Base-by-base conservation (phyloP, 2,888 invertebrate species). In the Allophyes oxyacanthae region DNA sequence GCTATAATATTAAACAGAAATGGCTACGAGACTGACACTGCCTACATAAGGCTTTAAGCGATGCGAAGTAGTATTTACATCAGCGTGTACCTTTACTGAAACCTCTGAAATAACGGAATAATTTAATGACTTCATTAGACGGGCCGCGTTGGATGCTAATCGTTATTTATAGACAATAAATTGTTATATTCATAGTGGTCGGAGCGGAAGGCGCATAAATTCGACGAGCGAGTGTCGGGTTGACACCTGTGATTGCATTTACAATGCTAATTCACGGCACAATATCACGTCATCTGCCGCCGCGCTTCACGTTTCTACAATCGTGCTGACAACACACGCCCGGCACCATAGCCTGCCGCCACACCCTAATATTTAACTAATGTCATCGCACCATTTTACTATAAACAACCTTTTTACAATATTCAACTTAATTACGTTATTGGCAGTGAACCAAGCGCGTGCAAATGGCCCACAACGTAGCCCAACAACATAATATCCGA, bases 161-260 rank as follows among this genome's bases (percentile, higher is more conserved):
- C 86, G 83, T 86, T 89, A 88, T 89, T 91, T 90, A 92, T 90
- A 83, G 85, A 84, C 83, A 85, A 87, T 90, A 91, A 91, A 91
- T 89, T 91, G 89, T 88, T 85, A 83, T 88, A 88, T 90, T 89
- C 86, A 87, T 86, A 87, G 84, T 88, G 87, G 81, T 82, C 78
- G 81, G 82, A 85, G 88, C 87, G 88, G 89, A 89, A 89, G 89
- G 90, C 85, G 88, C 89, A 92, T 93, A 93, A 92, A 93, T 92
- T 89, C 87, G 88, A 87, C 85, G 85, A 85, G 87, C 90, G 87
- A 89, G 87, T 90, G 88, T 86, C 87, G 85, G 84, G 75, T 86
- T 90, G 92, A 93, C 92, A 93, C 90, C 93, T 93, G 91, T 92
- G 93, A 94, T 93, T 93, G 91, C 93, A 94, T 94, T 92, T 92